Evolutionary conservation across 2,888 invertebrate genomes (phyloP), one percentile per base, ranked within the genome.

Genomic region (Troglohyphantes excavatus): DNA sequence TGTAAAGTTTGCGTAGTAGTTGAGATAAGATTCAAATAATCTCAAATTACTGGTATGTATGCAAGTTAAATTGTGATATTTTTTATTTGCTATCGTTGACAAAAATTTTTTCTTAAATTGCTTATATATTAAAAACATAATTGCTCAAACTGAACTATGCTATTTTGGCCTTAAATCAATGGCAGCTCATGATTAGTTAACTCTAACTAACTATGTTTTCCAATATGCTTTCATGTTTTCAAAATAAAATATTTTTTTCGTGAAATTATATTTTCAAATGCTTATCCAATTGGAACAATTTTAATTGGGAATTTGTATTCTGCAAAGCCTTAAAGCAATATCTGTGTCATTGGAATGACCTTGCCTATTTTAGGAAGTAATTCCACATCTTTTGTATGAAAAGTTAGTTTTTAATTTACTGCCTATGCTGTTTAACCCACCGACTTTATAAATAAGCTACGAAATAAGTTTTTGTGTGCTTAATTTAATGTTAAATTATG

Each of bases 91-190:
- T 39, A 39, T 39, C 9, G 39, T 39, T 39, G 3, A 9, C 39
- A 3, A 39, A 39, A 39, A 2, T 13, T 39, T n/a, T 53, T 53
- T 53, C 53, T 5, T 53, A 5, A 53, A 1, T n/a, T 53, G 53
- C 39, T 39, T 53, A 53, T 53, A n/a, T 53, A 53, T 53, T 46
- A 46, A 53, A 53, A n/a, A 53, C 5, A 53, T 53, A 53, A 53
- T 53, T 53, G 53, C 53, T 53, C 53, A 53, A 53, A 53, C 53
- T 53, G n/a, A 5, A 53, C n/a, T 39, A 39, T 53, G 53, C n/a
- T 53, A 53, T 53, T n/a, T n/a, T 33, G n/a, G n/a, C 7, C 3
- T 39, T 53, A 2, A 53, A 53, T 53, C 53, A 2, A n/a, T 53
- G 53, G 53, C 53, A 53, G 53, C 13, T 53, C 9, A 13, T n/a